Conservation (phyloP, 2,797 vertebrate species). For the Enoplosus armatus region DNA sequence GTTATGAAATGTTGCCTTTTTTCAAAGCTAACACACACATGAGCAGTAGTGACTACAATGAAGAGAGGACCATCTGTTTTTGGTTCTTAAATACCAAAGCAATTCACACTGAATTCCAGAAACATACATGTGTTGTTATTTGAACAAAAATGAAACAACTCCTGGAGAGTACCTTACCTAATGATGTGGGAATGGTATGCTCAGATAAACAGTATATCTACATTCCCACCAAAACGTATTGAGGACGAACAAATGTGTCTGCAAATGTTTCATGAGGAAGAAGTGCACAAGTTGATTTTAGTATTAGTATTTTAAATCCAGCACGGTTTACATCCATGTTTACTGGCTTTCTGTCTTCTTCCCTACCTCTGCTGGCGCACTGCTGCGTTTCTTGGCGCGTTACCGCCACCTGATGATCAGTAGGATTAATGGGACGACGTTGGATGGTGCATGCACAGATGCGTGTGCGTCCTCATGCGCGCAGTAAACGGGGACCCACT, state of each 20-base stretch:
- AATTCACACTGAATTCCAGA: conserved; percentile 6
- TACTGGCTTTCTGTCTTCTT: no score
- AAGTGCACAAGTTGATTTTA: no score
- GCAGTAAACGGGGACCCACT: not conserved
- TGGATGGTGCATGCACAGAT: no score
- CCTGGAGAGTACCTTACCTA: not conserved
- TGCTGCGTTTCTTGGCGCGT: no score
- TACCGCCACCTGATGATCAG: no score
- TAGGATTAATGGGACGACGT: not conserved
- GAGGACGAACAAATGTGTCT: not conserved
- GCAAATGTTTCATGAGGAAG: no score
- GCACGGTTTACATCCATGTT: not conserved
- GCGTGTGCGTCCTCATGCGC: no score
- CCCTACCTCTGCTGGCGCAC: no score
- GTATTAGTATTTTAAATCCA: not conserved
- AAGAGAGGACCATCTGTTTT: conserved; percentile 35
- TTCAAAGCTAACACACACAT: not conserved
- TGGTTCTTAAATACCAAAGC: conserved; percentile 25
- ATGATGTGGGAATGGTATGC: not conserved
- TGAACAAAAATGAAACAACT: conserved; percentile 2
- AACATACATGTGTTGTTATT: conserved; percentile 12
- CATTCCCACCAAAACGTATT: not conserved
- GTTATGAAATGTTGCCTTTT: not conserved
- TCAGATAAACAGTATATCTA: not conserved
- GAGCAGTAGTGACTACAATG: conserved; percentile 17